Evolutionary conservation across 2,888 invertebrate genomes (phyloP), one percentile per base, ranked within the genome.

Genomic region (Chloroclysta siterata): DNA sequence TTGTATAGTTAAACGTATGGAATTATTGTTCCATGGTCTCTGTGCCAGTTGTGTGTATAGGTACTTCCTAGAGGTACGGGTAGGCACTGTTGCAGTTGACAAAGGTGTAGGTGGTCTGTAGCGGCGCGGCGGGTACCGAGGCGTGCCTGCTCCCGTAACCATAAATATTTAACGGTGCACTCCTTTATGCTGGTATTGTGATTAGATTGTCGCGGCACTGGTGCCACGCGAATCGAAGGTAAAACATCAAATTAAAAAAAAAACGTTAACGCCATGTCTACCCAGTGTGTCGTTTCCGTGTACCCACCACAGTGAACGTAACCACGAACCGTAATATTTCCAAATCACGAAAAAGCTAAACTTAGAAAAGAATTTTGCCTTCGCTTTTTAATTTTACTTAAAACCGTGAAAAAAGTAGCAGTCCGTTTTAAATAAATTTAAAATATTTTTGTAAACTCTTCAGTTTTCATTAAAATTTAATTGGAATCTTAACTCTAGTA

Each of bases 141-240:
- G 80, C 85, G 87, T 84, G 83, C 84, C 84, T 79, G 85, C 81
- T 84, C 83, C 83, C 80, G 78, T 74, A 72, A 74, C 80, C 80
- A 84, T 89, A 88, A 88, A 89, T 89, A 88, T 88, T 88, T 88
- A 88, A 89, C 87, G 81, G 84, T 85, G 82, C 84, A 86, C 81
- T 87, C 83, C 84, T 86, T 87, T 83, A 88, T 83, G 22, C 22
- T 22, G 81, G 83, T 81, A 85, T 83, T 87, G 83, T 85, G 87
- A 87, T 87, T 85, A 86, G 87, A 87, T 87, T 84, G 84, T 87
- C 84, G 84, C 80, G 79, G 75, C 78, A 76, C 77, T 77, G 77
- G 75, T 75, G 78, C 78, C 79, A 78, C 80, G 78, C 76, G 79
- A 80, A 86, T 85, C 82, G 83, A 83, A 83, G 79, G 79, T 77